Conservation (phyloP, 2,113 vertebrate genomes). For the Sinosuthora webbiana region DNA sequence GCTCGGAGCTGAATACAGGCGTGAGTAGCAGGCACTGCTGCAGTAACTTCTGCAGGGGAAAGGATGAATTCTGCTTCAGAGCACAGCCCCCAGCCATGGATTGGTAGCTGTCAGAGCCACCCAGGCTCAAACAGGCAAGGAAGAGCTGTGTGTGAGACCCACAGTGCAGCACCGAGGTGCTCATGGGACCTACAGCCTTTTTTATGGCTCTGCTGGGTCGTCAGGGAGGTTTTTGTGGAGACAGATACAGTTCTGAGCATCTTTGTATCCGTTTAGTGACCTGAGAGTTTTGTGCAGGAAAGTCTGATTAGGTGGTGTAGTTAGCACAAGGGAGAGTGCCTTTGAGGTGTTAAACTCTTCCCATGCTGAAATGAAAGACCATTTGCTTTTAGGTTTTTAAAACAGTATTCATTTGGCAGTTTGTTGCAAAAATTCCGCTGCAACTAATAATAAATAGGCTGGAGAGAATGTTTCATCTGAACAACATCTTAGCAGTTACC, state of each 20-base stretch:
- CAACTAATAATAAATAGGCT: background rate
- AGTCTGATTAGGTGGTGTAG: background rate
- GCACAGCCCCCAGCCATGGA: background rate
- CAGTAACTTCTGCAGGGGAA: background rate
- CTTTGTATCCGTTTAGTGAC: background rate
- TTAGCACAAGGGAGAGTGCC: background rate
- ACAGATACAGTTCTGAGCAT: background rate
- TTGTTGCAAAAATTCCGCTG: background rate
- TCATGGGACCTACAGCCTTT: background rate
- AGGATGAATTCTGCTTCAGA: background rate
- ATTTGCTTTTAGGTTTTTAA: background rate
- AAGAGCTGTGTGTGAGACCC: background rate
- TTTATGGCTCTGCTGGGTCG: background rate
- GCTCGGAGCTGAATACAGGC: slow-evolving; percentile 94
- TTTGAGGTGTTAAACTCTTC: background rate
- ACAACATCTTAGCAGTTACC: background rate
- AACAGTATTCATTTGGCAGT: background rate
- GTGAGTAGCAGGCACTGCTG: slow-evolving; percentile 76
- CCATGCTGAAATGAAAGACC: background rate
- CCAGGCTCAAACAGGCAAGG: background rate
- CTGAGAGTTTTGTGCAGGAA: background rate
- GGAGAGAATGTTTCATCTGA: background rate
- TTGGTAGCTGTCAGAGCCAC: background rate
- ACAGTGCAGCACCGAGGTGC: background rate
- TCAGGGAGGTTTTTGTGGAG: background rate